These are phyloP conservation scores for Menura novaehollandiae DNA, from an alignment of 2,113 vertebrate genomes.

Conservation along the genomic window DNA sequence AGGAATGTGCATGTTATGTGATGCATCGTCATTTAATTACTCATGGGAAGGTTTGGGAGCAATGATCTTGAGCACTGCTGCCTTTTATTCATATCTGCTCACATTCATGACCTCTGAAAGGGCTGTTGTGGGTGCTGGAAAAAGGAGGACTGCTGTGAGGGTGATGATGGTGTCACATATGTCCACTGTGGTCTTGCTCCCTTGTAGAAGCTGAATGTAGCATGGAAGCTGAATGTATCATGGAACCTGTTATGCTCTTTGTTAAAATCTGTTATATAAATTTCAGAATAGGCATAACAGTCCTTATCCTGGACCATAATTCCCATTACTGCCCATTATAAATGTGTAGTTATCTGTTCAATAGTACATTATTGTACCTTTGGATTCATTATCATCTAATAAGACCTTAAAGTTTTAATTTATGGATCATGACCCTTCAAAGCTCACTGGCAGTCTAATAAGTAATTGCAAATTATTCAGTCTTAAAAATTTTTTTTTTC, in stretches of 20 bases:
- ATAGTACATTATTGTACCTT: neutral
- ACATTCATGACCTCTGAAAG: neutral
- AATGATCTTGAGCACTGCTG: neutral
- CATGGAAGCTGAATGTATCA: neutral
- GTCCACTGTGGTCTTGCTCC: neutral
- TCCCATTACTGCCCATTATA: neutral
- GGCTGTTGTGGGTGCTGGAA: neutral
- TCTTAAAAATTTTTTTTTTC: neutral
- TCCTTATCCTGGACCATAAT: neutral
- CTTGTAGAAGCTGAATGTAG: neutral
- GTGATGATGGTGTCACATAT: neutral
- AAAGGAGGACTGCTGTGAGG: neutral
- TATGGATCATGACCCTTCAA: slow-evolving; percentile 11
- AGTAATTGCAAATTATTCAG: neutral
- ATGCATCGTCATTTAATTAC: neutral
- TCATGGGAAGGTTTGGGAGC: neutral
- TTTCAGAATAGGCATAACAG: neutral
- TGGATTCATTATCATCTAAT: neutral
- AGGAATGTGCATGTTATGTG: rapidly evolving
- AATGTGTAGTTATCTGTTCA: neutral
- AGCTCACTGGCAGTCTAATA: neutral
- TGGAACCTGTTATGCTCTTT: neutral
- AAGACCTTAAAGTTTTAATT: slow-evolving; percentile 4
- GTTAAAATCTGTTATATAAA: neutral
- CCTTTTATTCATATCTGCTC: neutral